Conservation (phyloP, 2,888 invertebrate species). For the Lasioglossum marginatum region DNA sequence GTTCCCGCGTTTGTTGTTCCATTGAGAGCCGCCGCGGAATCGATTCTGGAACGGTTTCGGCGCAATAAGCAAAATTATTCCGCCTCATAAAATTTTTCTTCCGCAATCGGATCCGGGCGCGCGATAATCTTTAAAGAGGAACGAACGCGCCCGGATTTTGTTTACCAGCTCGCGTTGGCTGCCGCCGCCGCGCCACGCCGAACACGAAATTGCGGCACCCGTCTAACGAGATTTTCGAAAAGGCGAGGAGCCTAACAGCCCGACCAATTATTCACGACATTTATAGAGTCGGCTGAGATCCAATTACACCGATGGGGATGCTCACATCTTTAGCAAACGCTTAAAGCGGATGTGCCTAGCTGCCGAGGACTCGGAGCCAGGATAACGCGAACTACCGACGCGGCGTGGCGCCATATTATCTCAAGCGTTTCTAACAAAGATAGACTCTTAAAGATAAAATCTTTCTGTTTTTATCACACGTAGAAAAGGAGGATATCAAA, state of each 20-base stretch:
- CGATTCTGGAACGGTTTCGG: constrained; percentile 28
- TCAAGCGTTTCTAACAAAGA: background rate
- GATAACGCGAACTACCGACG: background rate
- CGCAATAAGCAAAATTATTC: constrained; percentile 49
- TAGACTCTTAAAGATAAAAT: too few species aligned
- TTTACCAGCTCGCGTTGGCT: constrained; percentile 8
- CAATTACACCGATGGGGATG: constrained; percentile 56
- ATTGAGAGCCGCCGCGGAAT: constrained; percentile 12
- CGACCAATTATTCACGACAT: constrained; percentile 58
- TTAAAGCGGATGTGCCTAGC: constrained; percentile 58
- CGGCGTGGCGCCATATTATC: background rate
- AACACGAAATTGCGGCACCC: constrained; percentile 44
- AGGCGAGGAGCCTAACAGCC: constrained; percentile 14
- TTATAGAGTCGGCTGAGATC: constrained; percentile 60
- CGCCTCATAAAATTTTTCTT: constrained; percentile 27
- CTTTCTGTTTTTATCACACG: too few species aligned
- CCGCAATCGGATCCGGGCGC: background rate
- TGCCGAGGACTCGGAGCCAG: background rate
- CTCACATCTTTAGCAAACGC: constrained; percentile 47
- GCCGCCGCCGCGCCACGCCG: background rate
- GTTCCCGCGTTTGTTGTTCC: constrained; percentile 22
- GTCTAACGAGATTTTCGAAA: constrained; percentile 48
- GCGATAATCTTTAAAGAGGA: constrained; percentile 45
- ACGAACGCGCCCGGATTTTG: constrained; percentile 7
- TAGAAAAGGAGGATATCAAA: too few species aligned